Conservation (phyloP, 2,888 invertebrate species). For the Polietes domitor region DNA sequence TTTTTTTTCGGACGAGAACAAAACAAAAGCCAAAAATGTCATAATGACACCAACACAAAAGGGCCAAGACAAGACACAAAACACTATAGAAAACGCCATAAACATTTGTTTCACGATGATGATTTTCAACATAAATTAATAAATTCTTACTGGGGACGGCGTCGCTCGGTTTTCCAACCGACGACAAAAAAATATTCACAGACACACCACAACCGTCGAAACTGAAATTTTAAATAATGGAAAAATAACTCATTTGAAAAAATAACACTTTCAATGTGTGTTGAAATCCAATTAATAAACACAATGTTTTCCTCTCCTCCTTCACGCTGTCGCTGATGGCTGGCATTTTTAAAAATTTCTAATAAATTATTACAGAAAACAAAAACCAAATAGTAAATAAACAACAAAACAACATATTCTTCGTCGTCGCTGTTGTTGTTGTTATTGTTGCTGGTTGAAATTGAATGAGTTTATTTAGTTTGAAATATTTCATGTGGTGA, state of each 20-base stretch:
- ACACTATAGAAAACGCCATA: slow-evolving; percentile 23
- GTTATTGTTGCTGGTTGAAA: background rate
- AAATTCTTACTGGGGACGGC: background rate
- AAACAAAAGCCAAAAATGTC: slow-evolving; percentile 48
- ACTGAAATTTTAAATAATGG: background rate
- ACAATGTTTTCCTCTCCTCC: slow-evolving; percentile 32
- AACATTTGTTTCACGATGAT: slow-evolving; percentile 19
- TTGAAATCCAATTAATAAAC: slow-evolving; percentile 67
- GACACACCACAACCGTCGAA: background rate
- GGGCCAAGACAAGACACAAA: no score
- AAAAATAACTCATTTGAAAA: slow-evolving; percentile 37
- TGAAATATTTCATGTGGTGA: slow-evolving; percentile 9
- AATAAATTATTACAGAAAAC: slow-evolving; percentile 24
- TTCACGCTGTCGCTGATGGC: background rate
- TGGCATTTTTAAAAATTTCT: slow-evolving; percentile 20
- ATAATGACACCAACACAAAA: slow-evolving; percentile 53
- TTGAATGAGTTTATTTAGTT: slow-evolving; percentile 28
- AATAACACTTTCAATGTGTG: slow-evolving; percentile 62
- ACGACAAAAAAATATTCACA: background rate
- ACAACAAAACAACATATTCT: slow-evolving; percentile 10
- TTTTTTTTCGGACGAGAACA: background rate
- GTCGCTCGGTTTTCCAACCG: no score
- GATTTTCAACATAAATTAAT: slow-evolving; percentile 27
- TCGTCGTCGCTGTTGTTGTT: slow-evolving; percentile 3
- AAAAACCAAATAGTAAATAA: slow-evolving; percentile 11